These are phyloP conservation scores for Acestrorhynchus altus DNA, from an alignment of 2,797 vertebrate species.

Conservation along the genomic window DNA sequence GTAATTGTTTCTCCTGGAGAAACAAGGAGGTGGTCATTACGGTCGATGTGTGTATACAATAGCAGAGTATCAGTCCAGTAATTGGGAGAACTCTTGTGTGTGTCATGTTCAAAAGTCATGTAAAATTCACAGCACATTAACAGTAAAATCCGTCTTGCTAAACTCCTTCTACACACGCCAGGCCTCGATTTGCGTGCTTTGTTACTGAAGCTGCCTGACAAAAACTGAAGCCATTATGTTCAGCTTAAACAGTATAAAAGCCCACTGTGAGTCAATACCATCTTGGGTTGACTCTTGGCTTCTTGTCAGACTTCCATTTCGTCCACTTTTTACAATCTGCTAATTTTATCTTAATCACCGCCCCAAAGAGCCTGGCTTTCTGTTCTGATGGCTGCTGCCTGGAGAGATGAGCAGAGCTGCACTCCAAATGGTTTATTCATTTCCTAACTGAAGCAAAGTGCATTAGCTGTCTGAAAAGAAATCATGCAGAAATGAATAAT, in stretches of 20 bases:
- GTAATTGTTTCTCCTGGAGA: too few relatives aligned
- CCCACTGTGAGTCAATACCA: conserved; percentile 66
- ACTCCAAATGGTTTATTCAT: neutral
- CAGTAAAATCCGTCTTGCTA: too few relatives aligned
- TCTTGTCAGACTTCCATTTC: conserved; percentile 75
- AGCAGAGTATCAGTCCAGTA: too few relatives aligned
- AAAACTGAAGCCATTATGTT: conserved; percentile 60
- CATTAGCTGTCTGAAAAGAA: neutral
- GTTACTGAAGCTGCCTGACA: conserved; percentile 55
- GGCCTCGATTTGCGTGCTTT: conserved; percentile 7
- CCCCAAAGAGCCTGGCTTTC: conserved; percentile 35
- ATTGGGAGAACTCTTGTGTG: too few relatives aligned
- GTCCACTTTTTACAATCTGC: conserved; percentile 77
- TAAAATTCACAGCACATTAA: too few relatives aligned
- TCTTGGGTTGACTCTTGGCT: conserved; percentile 76
- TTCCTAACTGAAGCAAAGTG: neutral
- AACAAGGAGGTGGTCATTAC: too few relatives aligned
- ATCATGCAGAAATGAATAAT: neutral
- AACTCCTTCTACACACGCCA: neutral
- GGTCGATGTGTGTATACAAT: too few relatives aligned
- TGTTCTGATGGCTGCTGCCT: conserved; percentile 65
- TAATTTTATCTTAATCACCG: conserved; percentile 86
- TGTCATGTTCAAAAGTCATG: neutral
- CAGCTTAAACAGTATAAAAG: conserved; percentile 66
- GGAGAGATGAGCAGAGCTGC: neutral